These are phyloP conservation scores for Drosophila carrolli DNA, from an alignment of 1,140 invertebrate species.

Conservation along the genomic window DNA sequence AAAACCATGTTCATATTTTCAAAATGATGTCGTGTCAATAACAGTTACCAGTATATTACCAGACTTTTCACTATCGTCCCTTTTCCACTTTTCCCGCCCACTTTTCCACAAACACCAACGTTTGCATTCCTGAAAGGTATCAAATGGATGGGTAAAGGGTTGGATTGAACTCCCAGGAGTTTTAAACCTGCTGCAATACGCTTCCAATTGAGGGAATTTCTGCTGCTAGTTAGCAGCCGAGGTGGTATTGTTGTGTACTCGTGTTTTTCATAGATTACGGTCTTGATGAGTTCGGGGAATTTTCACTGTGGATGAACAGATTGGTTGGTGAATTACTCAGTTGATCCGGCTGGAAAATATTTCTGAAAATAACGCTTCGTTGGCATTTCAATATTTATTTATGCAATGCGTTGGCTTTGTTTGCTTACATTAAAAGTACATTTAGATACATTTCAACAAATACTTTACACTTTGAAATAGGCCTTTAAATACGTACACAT, in stretches of 20 bases:
- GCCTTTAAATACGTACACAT: too few species aligned
- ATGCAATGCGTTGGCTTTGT: too few species aligned
- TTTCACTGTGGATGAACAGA: not conserved
- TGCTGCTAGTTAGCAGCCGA: slow-evolving; percentile 2
- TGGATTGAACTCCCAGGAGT: slow-evolving; percentile 18
- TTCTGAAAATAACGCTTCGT: not conserved
- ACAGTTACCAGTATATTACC: slow-evolving; percentile 70
- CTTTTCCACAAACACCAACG: not conserved
- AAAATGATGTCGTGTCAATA: slow-evolving; percentile 81
- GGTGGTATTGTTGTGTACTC: not conserved
- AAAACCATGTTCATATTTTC: slow-evolving; percentile 58
- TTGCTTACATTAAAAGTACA: too few species aligned
- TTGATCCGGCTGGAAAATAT: not conserved
- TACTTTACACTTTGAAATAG: too few species aligned
- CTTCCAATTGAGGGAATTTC: slow-evolving; percentile 22
- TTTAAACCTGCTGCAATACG: slow-evolving; percentile 11
- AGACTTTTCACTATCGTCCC: slow-evolving; percentile 14
- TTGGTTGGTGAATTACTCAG: slow-evolving; percentile 8
- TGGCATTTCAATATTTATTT: not conserved
- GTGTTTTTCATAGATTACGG: slow-evolving; percentile 9
- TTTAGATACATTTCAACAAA: too few species aligned
- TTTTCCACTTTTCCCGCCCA: not conserved
- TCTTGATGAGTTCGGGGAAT: slow-evolving; percentile 25
- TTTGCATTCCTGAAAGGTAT: slow-evolving; percentile 1
- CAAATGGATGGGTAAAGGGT: not conserved